Base-by-base conservation (phyloP, 2,113 vertebrate genomes). In the Tachysurus vachellii region DNA sequence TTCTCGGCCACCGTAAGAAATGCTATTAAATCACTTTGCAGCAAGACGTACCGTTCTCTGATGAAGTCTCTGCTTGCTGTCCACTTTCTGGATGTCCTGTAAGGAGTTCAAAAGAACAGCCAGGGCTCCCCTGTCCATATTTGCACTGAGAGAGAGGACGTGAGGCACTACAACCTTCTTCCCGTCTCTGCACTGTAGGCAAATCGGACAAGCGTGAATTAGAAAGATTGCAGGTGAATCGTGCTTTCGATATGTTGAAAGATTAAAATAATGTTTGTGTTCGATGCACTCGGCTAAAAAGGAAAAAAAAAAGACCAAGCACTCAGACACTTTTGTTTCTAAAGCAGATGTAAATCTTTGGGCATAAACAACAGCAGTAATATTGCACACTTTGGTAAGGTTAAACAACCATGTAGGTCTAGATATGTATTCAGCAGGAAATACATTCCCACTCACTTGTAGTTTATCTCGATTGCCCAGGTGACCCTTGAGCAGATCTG, bases 101-200 rank as follows among this genome's bases (percentile, higher is more conserved):
- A 99, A 87, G 10, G 97, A 96, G 92, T 99, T 97, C 71, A 91
- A 96, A 61, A 99, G 94, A 88, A 96, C 97, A 0, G 97, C 97
- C 92, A 97, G 91, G 17, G 94, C 44, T 26, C 97, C 97, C 28
- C 90, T 93, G 90, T 98, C 97, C 88, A 99, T 90, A 90, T 98
- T 95, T 14, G 95, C 95, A 16, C 80, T 96, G 64, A 97, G 4
- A 77, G 96, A 96, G 57, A 99, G 87, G 13, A 97, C 93, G 26
- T 96, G 95, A 91, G 97, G 97, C 84, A 98, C 80, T 17, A 96
- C 92, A 7, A 90, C 93, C 92, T 94, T 98, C 83, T 93, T 95
- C 68, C 96, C 96, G 83, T 98, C 97, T 92, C 92, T 94, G 87
- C 95, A 95, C 98, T 99, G 92, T 81, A 82, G 21, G 92, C 53